These are phyloP conservation scores for Cataglyphis cursor DNA, from an alignment of 2,888 invertebrate species.

Conservation along the genomic window DNA sequence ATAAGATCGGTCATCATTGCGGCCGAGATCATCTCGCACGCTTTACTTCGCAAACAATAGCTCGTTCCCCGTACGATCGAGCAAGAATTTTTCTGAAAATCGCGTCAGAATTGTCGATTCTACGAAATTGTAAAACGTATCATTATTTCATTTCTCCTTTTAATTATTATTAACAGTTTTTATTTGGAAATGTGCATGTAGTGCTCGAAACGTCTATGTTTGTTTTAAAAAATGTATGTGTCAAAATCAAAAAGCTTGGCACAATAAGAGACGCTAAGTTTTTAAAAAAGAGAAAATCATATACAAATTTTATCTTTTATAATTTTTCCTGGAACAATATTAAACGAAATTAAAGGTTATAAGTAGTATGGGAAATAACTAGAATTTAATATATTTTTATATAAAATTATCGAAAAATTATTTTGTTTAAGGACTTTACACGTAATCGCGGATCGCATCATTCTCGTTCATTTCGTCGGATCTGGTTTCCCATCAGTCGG, in stretches of 20 bases:
- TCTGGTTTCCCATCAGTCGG: slow-evolving; percentile 13
- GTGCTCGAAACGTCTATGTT: neutral
- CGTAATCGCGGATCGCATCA: slow-evolving; percentile 17
- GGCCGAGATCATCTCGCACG: slow-evolving; percentile 57
- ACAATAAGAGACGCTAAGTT: neutral
- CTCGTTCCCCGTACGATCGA: slow-evolving; percentile 32
- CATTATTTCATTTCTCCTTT: slow-evolving; percentile 11
- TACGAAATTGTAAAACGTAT: slow-evolving; percentile 10
- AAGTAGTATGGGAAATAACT: neutral
- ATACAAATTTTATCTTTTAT: neutral
- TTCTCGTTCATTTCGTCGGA: neutral
- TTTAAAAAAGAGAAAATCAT: neutral
- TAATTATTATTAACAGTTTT: slow-evolving; percentile 9
- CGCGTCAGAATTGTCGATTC: slow-evolving; percentile 4
- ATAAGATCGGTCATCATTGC: slow-evolving; percentile 70
- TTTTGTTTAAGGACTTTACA: neutral
- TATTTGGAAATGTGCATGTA: neutral
- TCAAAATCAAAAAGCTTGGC: neutral
- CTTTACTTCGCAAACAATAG: slow-evolving; percentile 68
- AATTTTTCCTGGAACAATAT: neutral
- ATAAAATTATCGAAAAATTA: neutral
- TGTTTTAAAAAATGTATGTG: neutral
- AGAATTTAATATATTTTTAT: neutral
- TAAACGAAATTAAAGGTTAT: neutral
- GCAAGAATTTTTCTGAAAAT: slow-evolving; percentile 27